phyloP scores from a whole-genome alignment of 2,888 invertebrate genomes.

The Bibio marci region DNA sequence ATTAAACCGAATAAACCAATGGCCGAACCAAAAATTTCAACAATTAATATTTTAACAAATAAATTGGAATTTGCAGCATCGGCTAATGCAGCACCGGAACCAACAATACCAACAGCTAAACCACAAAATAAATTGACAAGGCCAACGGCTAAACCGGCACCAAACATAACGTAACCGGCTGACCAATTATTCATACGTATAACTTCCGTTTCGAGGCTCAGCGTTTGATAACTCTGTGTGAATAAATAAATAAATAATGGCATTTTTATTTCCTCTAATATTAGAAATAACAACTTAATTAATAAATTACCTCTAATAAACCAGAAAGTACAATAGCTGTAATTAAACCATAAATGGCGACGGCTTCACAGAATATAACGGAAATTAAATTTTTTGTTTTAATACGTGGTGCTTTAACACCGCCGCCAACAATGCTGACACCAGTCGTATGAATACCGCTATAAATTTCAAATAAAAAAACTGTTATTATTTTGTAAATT shows the following conservation, averaged over 20 bases:
- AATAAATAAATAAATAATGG: slow-evolving; percentile 13
- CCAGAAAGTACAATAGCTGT: slow-evolving; percentile 94
- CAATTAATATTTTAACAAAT: slow-evolving; percentile 95
- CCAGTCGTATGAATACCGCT: slow-evolving; percentile 95
- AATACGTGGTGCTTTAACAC: slow-evolving; percentile 96
- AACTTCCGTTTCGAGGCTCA: slow-evolving; percentile 18
- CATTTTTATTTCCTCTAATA: too few species aligned
- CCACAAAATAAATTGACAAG: slow-evolving; percentile 86
- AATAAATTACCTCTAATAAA: slow-evolving; percentile 38
- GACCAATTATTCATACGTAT: slow-evolving; percentile 52
- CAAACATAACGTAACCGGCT: slow-evolving; percentile 90
- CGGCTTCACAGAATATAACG: slow-evolving; percentile 99
- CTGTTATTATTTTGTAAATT: slow-evolving; percentile 3
- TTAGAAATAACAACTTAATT: too few species aligned
- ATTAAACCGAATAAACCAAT: slow-evolving; percentile 98
- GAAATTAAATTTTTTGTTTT: slow-evolving; percentile 99
- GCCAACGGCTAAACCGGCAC: slow-evolving; percentile 88
- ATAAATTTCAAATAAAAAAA: slow-evolving; percentile 13
- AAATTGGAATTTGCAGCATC: slow-evolving; percentile 94
- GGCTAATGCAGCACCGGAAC: slow-evolving; percentile 92
- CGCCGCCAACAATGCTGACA: slow-evolving; percentile 90
- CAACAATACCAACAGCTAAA: slow-evolving; percentile 93
- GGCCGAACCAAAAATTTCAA: slow-evolving; percentile 98
- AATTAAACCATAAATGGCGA: slow-evolving; percentile 97
- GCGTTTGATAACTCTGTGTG: slow-evolving; percentile 31